Conservation (phyloP, 2,797 vertebrate species). For the Corythornis leucogaster region DNA sequence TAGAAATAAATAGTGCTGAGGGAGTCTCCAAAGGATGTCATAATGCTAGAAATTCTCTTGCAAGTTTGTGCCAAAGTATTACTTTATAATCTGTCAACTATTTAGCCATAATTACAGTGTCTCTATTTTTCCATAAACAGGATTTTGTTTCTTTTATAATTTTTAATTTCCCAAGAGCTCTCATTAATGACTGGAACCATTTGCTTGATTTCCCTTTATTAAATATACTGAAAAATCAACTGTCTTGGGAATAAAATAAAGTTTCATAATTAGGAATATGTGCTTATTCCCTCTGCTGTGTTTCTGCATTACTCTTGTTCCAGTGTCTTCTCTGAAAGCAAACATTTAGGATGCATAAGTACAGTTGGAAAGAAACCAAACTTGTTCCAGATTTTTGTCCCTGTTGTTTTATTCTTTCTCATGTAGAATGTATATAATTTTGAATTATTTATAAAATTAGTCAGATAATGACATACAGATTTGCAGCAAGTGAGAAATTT, state of each 20-base stretch:
- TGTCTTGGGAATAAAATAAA: not conserved
- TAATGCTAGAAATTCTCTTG: not conserved
- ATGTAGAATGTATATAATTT: not conserved
- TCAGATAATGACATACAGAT: not conserved
- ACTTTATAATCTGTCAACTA: not conserved
- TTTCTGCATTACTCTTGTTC: not conserved
- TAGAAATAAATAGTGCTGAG: not conserved
- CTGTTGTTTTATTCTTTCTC: not conserved
- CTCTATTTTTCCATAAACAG: not conserved
- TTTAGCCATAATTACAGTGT: conserved; percentile 27
- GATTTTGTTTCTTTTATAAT: conserved; percentile 2
- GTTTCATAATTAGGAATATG: not conserved
- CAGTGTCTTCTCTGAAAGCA: not conserved
- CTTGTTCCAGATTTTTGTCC: not conserved
- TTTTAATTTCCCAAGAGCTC: conserved; percentile 48
- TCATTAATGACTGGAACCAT: conserved; percentile 1
- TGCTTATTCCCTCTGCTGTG: not conserved
- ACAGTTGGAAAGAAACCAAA: not conserved
- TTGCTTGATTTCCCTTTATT: conserved; percentile 30
- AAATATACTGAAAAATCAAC: conserved; percentile 22
- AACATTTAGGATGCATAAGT: not conserved
- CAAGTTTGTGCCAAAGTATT: not conserved
- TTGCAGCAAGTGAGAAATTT: not conserved
- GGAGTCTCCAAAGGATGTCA: not conserved
- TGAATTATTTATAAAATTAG: not conserved